Conservation (phyloP, 37 sponge, comb jelly and placozoan genomes). For the Petrosia ficiformis region DNA sequence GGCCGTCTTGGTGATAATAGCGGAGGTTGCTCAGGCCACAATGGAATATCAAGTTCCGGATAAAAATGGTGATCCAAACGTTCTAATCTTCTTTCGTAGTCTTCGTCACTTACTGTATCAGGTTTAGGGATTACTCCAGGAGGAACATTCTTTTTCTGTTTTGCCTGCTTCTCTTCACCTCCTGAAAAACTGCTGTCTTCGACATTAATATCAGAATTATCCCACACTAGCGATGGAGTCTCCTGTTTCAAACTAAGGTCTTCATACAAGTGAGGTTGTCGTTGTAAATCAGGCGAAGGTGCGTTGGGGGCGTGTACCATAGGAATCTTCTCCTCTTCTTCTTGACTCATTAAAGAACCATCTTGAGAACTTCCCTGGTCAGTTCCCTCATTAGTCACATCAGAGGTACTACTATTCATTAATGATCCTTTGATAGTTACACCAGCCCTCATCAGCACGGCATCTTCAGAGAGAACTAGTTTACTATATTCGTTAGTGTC, state of each 20-base stretch:
- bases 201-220: neutral
- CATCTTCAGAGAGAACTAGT: neutral
- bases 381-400: neutral
- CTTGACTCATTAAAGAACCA: neutral
- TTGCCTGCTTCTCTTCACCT: neutral
- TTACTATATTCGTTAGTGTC: neutral
- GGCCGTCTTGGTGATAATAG: neutral
- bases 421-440: neutral
- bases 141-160: neutral
- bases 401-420: neutral
- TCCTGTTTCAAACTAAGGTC: neutral
- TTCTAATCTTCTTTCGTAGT: neutral
- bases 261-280: neutral
- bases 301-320: neutral
- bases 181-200: neutral
- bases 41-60: conserved; percentile 46
- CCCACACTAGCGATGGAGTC: conserved; percentile 5
- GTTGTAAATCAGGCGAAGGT: neutral
- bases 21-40: conserved; percentile 2
- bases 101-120: neutral
- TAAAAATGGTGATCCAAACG: conserved; percentile 34
- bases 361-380: neutral
- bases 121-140: neutral
- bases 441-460: neutral
- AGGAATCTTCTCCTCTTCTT: neutral